phyloP scores from a whole-genome alignment of 2,797 vertebrate genomes.

The Fratercula arctica region DNA sequence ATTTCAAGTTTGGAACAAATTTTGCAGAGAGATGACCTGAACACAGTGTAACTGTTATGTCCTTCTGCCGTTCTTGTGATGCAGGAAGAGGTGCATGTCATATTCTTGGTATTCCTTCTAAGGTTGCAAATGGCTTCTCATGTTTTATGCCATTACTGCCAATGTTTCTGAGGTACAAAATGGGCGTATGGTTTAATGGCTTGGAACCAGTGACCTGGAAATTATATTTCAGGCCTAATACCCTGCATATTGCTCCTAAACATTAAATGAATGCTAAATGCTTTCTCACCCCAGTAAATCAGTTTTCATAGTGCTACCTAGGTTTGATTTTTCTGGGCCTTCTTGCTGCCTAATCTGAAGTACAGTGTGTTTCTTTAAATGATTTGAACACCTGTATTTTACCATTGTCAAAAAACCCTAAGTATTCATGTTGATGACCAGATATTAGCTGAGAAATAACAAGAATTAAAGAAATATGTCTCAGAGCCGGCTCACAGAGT shows the following conservation, averaged over 20 bases:
- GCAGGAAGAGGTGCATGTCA: accelerated
- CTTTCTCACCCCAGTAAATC: background rate
- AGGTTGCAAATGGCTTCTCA: background rate
- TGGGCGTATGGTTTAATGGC: background rate
- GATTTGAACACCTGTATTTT: background rate
- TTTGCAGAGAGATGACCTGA: background rate
- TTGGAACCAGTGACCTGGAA: background rate
- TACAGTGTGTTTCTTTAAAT: background rate
- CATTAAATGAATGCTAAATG: background rate
- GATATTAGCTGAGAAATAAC: background rate
- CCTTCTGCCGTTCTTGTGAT: background rate
- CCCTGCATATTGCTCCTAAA: background rate
- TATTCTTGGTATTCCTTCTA: background rate
- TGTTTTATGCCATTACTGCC: background rate
- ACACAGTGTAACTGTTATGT: accelerated
- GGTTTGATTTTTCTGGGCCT: background rate
- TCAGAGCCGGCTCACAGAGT: background rate
- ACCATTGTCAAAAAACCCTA: background rate
- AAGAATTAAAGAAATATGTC: background rate
- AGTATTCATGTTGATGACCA: background rate
- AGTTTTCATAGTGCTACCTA: accelerated
- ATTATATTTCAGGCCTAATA: background rate
- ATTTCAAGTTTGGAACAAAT: background rate
- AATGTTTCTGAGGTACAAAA: background rate
- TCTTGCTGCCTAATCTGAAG: background rate